Percentiles rank a stretch among this genome's conserved stretches.
These are phyloP conservation scores for Bergia sp. DNA, from an alignment of 92 coral and sea anemone species.

Conservation along the genomic window DNA sequence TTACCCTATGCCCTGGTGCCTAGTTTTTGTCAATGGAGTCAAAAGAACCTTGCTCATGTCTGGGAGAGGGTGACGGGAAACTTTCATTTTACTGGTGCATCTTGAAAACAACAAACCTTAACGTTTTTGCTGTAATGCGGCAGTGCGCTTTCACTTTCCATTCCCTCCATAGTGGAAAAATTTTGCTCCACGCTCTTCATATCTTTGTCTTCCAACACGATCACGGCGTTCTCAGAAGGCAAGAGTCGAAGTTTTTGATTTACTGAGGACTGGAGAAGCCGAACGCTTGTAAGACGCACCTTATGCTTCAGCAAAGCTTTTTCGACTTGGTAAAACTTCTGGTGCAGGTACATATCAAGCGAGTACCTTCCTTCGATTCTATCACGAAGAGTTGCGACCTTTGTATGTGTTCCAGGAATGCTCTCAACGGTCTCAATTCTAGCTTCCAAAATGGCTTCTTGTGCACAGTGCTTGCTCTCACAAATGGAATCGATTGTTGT, in stretches of 20 bases:
- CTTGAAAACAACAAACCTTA: constrained; percentile 27
- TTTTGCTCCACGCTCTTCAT: constrained; percentile 16
- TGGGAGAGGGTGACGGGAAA: too few species aligned
- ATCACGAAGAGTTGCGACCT: constrained; percentile 73
- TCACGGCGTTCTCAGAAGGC: constrained; percentile 88
- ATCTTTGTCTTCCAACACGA: constrained; percentile 59
- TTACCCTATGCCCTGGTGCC: too few species aligned
- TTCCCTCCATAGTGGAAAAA: constrained; percentile 49
- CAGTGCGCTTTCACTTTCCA: constrained; percentile 44
- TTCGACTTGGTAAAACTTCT: constrained; percentile 82
- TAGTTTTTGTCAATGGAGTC: too few species aligned
- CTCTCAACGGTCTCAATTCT: constrained; percentile 68
- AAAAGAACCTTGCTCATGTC: too few species aligned
- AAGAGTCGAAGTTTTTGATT: constrained; percentile 70
- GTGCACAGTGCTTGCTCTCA: constrained; percentile 77
- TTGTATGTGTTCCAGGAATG: constrained; percentile 85
- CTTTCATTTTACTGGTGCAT: background rate
- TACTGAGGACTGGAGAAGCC: constrained; percentile 71
- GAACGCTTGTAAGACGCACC: constrained; percentile 84
- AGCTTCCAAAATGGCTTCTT: constrained; percentile 86
- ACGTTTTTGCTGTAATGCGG: constrained; percentile 78
- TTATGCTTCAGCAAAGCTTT: constrained; percentile 51
- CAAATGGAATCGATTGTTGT: constrained; percentile 72
- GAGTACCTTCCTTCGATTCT: constrained; percentile 52
- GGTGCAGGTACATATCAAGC: constrained; percentile 88